Evolutionary conservation across 2,797 vertebrate genomes (phyloP).

Genomic region (Hapalemur alaotrensis): DNA sequence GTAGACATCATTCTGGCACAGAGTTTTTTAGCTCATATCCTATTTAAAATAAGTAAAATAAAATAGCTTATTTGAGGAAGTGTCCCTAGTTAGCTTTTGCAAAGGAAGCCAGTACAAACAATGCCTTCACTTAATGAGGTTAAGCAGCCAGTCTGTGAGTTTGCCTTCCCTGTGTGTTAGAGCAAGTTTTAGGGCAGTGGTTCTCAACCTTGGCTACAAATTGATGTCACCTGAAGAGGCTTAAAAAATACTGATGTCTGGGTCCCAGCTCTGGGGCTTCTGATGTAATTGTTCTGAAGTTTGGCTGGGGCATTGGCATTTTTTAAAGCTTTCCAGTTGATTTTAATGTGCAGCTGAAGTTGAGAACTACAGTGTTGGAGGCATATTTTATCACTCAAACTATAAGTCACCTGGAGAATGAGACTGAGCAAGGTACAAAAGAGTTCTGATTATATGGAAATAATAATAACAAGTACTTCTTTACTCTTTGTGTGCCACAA

Average conservation of each 20-base stretch:
- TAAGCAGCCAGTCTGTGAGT: not conserved
- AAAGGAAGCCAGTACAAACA: not conserved
- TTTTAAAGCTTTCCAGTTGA: not conserved
- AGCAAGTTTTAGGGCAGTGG: not conserved
- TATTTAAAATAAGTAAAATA: not conserved
- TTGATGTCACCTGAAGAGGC: not conserved
- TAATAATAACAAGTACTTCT: not conserved
- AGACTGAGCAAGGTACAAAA: not conserved
- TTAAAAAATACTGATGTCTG: not conserved
- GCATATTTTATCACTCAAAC: not conserved
- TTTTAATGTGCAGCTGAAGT: not conserved
- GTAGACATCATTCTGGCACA: not conserved
- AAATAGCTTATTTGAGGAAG: not conserved
- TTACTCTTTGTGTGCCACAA: not conserved
- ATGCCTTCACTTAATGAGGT: not conserved
- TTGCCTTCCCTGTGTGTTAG: not conserved
- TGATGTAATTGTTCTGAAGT: not conserved
- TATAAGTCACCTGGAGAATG: not conserved
- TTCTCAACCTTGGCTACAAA: not conserved
- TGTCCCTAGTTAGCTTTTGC: not conserved
- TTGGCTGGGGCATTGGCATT: not conserved
- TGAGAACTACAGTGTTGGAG: not conserved
- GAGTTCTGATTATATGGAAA: not conserved
- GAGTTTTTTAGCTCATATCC: not conserved
- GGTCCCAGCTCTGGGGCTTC: not conserved